Base-by-base conservation (phyloP, 2,113 vertebrate genomes). In the Odobenus rosmarus region DNA sequence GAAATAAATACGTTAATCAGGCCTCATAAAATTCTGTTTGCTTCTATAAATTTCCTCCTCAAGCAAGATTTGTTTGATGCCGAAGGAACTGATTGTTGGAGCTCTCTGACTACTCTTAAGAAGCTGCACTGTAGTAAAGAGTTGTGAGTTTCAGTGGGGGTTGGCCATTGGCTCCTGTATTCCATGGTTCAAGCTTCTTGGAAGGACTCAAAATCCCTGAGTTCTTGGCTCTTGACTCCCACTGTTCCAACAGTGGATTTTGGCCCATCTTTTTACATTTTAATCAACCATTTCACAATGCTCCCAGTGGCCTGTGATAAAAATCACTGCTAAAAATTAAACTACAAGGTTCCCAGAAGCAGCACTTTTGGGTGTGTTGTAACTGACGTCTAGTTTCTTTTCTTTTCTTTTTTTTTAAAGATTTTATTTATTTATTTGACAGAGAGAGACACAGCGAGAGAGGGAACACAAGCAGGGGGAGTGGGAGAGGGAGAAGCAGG, bases 351-450 rank as follows among this genome's bases (percentile, higher is more conserved):
- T 95, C 36, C 69, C 23, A 59, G 59, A 92, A 81, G 57, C 5
- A 95, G 72, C 11, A 84, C 24, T 93, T 94, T 90, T 55, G 74
- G 62, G 9, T 85, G 28, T 2, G 1, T 74, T 85, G 4, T 42
- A 64, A 86, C 49, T 90, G 90, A 91, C 18, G 82, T 93, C 33
- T 53, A 83, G 33, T 90, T 97, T 95, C 59, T 97, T 46, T 46
- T 7, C 7, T 46, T 46, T 8, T 7, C 7, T 46, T 46, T 46
- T 7, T 1, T 46, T 46, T 6, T 46, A 39, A 39, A 39, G 39
- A 39, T 39, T 39, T 46, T 46, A 7, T 46, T 46, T 46, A 7
- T 46, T 46, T 46, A 7, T 46, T 46, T 9, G 7, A 46, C 46
- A 46, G 46, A 46, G 46, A 46, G 46, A 46, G 46, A 46, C 46